Percentiles rank a stretch among this genome's conserved stretches.
Evolutionary conservation across 2,113 vertebrate species (phyloP).

Genomic region (Damaliscus lunatus): DNA sequence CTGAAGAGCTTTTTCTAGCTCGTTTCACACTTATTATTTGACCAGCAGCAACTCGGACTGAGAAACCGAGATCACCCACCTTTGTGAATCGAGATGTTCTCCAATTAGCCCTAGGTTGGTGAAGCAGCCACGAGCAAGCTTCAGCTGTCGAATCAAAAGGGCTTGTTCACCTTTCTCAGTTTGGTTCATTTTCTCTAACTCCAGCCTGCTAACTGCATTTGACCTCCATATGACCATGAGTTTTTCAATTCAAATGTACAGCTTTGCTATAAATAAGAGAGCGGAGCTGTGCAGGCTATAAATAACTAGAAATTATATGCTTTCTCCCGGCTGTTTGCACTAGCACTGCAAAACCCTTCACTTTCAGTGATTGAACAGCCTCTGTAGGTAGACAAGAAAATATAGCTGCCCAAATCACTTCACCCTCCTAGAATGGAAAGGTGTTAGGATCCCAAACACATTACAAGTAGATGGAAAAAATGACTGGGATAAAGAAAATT

Average conservation of each 20-base stretch:
- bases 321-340: slow-evolving; percentile 46
- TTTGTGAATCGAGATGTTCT: neutral
- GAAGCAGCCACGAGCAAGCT: neutral
- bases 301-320: slow-evolving; percentile 50
- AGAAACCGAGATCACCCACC: neutral
- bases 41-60: neutral
- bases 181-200: neutral
- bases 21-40: neutral
- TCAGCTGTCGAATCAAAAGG: neutral
- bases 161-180: neutral
- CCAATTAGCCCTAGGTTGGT: neutral
- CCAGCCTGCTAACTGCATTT: slow-evolving; percentile 3
- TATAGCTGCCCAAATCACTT: slow-evolving; percentile 26
- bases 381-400: slow-evolving; percentile 34
- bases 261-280: slow-evolving; percentile 37
- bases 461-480: neutral
- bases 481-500: neutral
- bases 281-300: slow-evolving; percentile 31
- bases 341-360: slow-evolving; percentile 33
- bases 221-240: slow-evolving; percentile 46
- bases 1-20: neutral
- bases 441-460: neutral
- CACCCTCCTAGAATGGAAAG: neutral
- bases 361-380: neutral
- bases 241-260: slow-evolving; percentile 51